Evolutionary conservation across 2,888 invertebrate genomes (phyloP).

Genomic region (Lycia hirtaria): DNA sequence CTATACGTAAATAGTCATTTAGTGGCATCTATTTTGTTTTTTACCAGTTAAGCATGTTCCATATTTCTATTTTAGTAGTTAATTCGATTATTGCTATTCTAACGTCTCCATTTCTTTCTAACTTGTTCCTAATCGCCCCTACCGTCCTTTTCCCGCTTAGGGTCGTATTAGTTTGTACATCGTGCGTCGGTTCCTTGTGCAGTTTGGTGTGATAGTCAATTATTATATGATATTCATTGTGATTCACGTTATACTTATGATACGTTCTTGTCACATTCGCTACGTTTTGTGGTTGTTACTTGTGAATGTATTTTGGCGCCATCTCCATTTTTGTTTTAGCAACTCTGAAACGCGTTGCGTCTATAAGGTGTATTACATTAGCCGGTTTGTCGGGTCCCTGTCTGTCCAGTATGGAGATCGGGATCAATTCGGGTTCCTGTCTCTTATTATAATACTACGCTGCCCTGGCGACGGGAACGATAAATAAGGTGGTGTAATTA

Average conservation of each 20-base stretch:
- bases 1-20: constrained; percentile 7
- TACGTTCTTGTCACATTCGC: constrained; percentile 53
- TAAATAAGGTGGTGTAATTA: too few relatives aligned
- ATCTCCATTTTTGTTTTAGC: constrained; percentile 5
- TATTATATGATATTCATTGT: constrained; percentile 72
- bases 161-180: constrained; percentile 37
- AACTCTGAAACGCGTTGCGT: too few relatives aligned
- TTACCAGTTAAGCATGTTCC: not conserved
- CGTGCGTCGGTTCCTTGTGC: constrained; percentile 46
- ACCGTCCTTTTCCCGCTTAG: constrained; percentile 5
- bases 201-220: constrained; percentile 77
- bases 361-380: too few relatives aligned
- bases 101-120: not conserved
- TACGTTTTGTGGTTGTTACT: not conserved
- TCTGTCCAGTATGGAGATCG: too few relatives aligned
- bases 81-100: not conserved
- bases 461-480: too few relatives aligned
- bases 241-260: constrained; percentile 40
- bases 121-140: not conserved
- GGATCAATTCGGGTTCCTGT: too few relatives aligned
- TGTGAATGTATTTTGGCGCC: not conserved
- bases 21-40: constrained; percentile 10
- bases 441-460: too few relatives aligned
- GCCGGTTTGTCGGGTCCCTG: too few relatives aligned
- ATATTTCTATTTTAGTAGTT: not conserved